Base-by-base conservation (phyloP, 2,113 vertebrate species). In the Muntiacus reevesi region DNA sequence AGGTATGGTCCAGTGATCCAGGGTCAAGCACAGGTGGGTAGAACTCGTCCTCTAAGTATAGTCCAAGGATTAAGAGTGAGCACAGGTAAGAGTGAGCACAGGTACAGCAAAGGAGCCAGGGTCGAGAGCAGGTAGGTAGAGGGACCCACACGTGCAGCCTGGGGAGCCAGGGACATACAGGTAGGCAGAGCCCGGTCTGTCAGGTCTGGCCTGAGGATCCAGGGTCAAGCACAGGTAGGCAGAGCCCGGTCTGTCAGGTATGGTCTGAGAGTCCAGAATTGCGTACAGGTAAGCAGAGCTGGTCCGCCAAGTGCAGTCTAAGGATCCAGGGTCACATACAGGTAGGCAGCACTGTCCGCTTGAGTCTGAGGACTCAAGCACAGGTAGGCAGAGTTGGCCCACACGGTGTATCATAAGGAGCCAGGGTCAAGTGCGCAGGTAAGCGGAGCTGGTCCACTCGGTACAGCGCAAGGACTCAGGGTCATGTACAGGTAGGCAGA, bases 31-130 rank as follows among this genome's bases (percentile, higher is more conserved):
- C 33, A 83, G 50, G 81, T 25, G 25, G 21, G 79, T 12, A n/a
- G 50, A 82, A 23, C 6, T 36, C 1, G 3, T 54, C 50, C 6
- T 0, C 1, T 82, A 5, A 33, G 19, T 13, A 25, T 7, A 33
- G 78, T 81, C 47, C 47, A 11, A n/a, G 47, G 47, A 13, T 5
- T 45, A 16, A 45, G 55, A 5, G 33, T 71, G 1, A 54, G 45
- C 4, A 10, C 28, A 81, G 78, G 45, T 50, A 0, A 47, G 55
- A 5, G 33, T 71, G 2, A 54, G 45, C 78, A 1, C 19, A 40
- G 11, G 1, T 25, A 1, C 9, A 3, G 36, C 59, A 1, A 10
- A 78, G 8, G 74, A 78, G 0, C 60, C 13, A 25, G 1, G 6
- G 28, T 19, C 17, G 45, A 27, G 30, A 7, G 17, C 21, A 64